phyloP scores from a whole-genome alignment of 2,888 invertebrate species.

The Odontothrips loti region DNA sequence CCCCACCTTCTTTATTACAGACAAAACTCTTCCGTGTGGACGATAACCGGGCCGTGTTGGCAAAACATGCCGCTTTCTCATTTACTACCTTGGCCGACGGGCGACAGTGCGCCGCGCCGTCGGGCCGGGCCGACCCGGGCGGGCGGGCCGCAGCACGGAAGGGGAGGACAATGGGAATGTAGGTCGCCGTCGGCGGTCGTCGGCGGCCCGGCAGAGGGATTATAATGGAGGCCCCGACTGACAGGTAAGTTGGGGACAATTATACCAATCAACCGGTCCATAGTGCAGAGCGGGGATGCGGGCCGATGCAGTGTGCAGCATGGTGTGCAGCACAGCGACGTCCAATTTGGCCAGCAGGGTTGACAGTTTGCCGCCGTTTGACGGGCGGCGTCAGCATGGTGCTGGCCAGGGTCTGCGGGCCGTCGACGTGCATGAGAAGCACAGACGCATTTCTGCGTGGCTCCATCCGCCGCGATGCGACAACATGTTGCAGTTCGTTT shows the following conservation, averaged over 20 bases:
- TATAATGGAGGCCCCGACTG: not conserved
- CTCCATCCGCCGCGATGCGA: too few species aligned
- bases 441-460: not conserved
- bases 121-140: not conserved
- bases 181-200: not conserved
- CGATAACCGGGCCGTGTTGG: slow-evolving; percentile 2
- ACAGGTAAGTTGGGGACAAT: slow-evolving; percentile 1
- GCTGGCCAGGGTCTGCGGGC: not conserved
- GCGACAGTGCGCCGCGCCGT: not conserved
- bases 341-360: not conserved
- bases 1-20: not conserved
- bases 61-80: slow-evolving; percentile 22
- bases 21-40: not conserved
- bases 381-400: not conserved
- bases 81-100: not conserved
- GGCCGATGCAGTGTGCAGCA: not conserved
- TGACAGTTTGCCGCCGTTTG: not conserved
- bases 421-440: not conserved
- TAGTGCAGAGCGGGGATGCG: not conserved
- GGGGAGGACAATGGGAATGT: not conserved
- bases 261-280: not conserved
- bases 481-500: too few species aligned
- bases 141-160: not conserved
- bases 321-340: not conserved
- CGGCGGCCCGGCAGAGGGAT: not conserved